Conservation (phyloP, 2,797 vertebrate genomes). For the Siniperca undulata region DNA sequence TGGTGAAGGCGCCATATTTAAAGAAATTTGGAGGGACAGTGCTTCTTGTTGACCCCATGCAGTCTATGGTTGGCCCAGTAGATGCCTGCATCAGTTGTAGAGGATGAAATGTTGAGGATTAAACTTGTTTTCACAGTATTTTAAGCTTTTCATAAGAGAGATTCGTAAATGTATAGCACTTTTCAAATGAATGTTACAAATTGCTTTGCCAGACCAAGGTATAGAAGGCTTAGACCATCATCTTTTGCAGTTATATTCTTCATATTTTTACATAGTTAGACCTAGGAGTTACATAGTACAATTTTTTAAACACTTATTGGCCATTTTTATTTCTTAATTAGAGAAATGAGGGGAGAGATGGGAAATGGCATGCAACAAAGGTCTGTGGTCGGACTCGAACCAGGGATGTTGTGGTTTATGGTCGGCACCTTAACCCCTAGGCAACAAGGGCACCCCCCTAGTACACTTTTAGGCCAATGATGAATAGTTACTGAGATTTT, state of each 20-base stretch:
- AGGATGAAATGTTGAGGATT: background rate
- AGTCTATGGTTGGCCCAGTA: background rate
- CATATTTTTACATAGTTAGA: background rate
- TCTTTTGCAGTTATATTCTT: background rate
- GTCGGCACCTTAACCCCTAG: background rate
- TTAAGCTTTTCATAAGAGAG: background rate
- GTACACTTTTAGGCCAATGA: background rate
- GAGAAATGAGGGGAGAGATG: background rate
- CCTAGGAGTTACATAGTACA: background rate
- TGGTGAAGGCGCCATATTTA: constrained; percentile 38
- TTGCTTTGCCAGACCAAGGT: background rate
- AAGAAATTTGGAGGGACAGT: background rate
- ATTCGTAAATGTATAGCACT: background rate
- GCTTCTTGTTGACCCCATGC: background rate
- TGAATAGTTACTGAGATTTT: background rate
- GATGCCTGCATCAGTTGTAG: background rate
- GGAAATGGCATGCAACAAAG: background rate
- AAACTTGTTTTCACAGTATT: background rate
- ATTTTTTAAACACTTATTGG: background rate
- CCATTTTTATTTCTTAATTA: background rate
- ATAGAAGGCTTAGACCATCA: background rate
- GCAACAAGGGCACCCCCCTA: background rate
- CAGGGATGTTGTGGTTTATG: background rate
- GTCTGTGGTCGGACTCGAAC: background rate
- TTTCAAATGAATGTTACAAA: background rate